phyloP scores from a whole-genome alignment of 2,797 vertebrate species.

The Chaetophractus vellerosus region DNA sequence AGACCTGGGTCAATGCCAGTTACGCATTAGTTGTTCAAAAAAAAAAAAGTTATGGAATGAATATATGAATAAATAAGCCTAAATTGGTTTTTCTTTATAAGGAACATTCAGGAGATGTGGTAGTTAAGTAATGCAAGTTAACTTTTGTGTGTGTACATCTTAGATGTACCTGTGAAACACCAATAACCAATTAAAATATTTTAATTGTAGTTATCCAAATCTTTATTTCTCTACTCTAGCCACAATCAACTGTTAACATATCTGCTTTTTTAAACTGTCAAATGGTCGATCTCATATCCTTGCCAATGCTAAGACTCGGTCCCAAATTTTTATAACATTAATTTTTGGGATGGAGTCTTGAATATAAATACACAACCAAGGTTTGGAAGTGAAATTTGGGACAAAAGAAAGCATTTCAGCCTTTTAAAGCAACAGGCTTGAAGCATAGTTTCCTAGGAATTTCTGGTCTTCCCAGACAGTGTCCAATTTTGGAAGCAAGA shows the following conservation, averaged over 20 bases:
- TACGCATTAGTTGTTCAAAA: background rate
- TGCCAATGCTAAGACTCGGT: background rate
- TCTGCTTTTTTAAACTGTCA: background rate
- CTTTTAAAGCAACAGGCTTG: background rate
- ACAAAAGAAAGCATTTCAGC: background rate
- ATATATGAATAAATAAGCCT: background rate
- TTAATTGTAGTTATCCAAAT: background rate
- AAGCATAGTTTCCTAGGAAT: background rate
- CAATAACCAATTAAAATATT: background rate
- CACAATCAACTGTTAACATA: background rate
- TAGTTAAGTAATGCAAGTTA: background rate
- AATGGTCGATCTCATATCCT: background rate
- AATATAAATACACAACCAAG: background rate
- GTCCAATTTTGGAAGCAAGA: constrained; percentile 49
- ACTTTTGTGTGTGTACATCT: background rate
- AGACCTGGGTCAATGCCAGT: background rate
- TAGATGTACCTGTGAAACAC: background rate
- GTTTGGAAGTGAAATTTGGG: background rate
- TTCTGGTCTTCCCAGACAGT: constrained; percentile 39
- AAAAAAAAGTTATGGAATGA: background rate
- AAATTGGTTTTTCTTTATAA: background rate
- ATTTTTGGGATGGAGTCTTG: background rate
- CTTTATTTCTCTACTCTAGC: background rate
- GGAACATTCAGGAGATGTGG: background rate
- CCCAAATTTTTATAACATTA: background rate